phyloP scores from a whole-genome alignment of 1,140 invertebrate genomes.

The Odontomachus brunneus region DNA sequence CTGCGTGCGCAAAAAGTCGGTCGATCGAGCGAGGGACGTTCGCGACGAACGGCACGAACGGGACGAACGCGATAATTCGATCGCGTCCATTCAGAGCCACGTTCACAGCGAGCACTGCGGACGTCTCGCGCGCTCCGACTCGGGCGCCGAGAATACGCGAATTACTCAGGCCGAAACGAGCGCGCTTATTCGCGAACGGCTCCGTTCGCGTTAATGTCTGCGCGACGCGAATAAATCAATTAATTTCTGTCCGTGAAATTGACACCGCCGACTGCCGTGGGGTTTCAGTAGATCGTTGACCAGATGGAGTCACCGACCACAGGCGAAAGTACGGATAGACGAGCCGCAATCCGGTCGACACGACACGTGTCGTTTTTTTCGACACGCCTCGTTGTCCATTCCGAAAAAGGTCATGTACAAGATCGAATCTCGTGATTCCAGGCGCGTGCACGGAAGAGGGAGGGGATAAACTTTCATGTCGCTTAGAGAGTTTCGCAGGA shows the following conservation, averaged over 20 bases:
- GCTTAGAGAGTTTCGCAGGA: constrained; percentile 10
- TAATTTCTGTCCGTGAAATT: constrained; percentile 7
- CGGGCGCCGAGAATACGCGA: too few relatives aligned
- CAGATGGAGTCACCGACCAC: constrained; percentile 29
- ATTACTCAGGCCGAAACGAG: too few relatives aligned
- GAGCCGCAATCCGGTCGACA: neutral
- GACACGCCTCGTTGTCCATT: neutral
- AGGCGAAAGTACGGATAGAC: neutral
- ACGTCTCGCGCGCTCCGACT: too few relatives aligned
- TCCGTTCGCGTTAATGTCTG: too few relatives aligned
- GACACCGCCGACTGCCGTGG: neutral
- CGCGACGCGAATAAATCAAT: neutral
- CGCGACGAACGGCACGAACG: too few relatives aligned
- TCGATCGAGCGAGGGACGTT: too few relatives aligned
- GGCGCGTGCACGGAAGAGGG: too few relatives aligned
- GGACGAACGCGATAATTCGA: too few relatives aligned
- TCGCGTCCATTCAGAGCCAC: too few relatives aligned
- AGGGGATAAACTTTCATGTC: constrained; percentile 4
- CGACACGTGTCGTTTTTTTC: neutral
- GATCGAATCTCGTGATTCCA: neutral
- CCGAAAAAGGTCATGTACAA: neutral
- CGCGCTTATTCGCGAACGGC: too few relatives aligned
- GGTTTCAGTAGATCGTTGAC: neutral
- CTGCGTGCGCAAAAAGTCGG: too few relatives aligned
- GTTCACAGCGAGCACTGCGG: too few relatives aligned